Evolutionary conservation across 2,797 vertebrate genomes (phyloP), one percentile per base, ranked within the genome.

Genomic region (Urocyon cinereoargenteus): DNA sequence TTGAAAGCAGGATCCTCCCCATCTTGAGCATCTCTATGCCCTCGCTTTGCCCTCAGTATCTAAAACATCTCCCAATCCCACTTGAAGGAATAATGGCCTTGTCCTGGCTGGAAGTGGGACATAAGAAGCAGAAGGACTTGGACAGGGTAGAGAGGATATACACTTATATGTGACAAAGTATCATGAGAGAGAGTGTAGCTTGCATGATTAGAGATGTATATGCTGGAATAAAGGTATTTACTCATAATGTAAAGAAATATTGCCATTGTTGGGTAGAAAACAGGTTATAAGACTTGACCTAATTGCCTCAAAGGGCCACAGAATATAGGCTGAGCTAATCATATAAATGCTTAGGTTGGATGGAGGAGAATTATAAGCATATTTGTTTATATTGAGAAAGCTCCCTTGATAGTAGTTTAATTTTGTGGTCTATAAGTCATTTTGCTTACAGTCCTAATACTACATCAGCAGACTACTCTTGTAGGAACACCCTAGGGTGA

Each of bases 391-490:
- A 61, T 61, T 90, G 57, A 51, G 82, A 94, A 94, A 78, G 14
- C 88, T 92, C 88, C 86, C 62, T 81, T 89, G 88, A n/a, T 88
- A 15, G 18, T 79, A 49, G 78, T 96, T 96, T 91, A 72, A 68
- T 90, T 94, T 95, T 91, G 85, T 55, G 61, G 78, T 59, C 15
- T n/a, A 51, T 53, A 77, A 83, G 31, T 85, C 31, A 90, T 62
- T 86, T 95, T 89, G 83, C 93, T 95, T 93, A 89, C 82, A 90
- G 55, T 91, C 73, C 94, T 93, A 94, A 72, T 85, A 84, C 34
- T 22, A 14, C 19, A 40, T 93, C 53, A 86, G 68, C 79, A 97
- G 75, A 62, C 10, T 86, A 49, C 40, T 40, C 53, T 81, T 45
- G 14, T 6, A 55, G 79, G 8, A 90, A 55, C 22, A 22, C n/a